These are phyloP conservation scores for Hemicentrotus pulcherrimus DNA, from an alignment of 35 echinoderm and acorn worm genomes.

Conservation along the genomic window DNA sequence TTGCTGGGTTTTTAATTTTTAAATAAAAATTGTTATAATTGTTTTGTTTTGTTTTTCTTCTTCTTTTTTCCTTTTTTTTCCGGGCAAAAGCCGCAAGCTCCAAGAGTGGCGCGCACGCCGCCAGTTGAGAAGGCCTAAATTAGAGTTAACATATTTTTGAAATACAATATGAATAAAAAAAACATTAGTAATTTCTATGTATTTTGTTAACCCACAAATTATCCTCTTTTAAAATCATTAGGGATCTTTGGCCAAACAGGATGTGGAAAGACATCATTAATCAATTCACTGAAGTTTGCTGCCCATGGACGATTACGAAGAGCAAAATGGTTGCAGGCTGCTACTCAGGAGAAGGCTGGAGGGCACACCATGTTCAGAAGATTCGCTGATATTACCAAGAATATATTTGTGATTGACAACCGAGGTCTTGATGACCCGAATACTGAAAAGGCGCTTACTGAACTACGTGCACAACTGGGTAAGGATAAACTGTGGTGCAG, in stretches of 20 bases:
- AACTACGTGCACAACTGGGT: background rate
- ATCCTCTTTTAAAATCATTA: background rate
- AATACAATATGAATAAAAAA: too few species aligned
- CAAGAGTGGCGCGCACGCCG: too few species aligned
- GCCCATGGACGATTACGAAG: background rate
- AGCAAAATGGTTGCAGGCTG: background rate
- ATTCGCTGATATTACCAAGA: background rate
- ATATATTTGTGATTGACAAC: background rate
- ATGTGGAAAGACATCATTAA: constrained; percentile 26
- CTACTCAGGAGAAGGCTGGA: constrained; percentile 9
- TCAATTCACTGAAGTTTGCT: constrained; percentile 38
- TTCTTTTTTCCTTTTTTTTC: too few species aligned
- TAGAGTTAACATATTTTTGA: too few species aligned
- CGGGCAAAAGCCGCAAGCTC: too few species aligned
- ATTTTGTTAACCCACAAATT: too few species aligned
- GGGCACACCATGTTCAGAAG: constrained; percentile 37
- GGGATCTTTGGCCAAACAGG: constrained; percentile 12
- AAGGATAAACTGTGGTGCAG: background rate
- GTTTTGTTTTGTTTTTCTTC: too few species aligned
- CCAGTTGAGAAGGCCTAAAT: too few species aligned
- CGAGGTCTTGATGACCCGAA: constrained; percentile 1
- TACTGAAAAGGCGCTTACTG: background rate
- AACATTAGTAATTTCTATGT: too few species aligned
- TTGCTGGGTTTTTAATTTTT: too few species aligned
- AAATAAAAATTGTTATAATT: too few species aligned